Evolutionary conservation across 2,797 vertebrate genomes (phyloP).

Genomic region (Poeciliopsis gracilis): DNA sequence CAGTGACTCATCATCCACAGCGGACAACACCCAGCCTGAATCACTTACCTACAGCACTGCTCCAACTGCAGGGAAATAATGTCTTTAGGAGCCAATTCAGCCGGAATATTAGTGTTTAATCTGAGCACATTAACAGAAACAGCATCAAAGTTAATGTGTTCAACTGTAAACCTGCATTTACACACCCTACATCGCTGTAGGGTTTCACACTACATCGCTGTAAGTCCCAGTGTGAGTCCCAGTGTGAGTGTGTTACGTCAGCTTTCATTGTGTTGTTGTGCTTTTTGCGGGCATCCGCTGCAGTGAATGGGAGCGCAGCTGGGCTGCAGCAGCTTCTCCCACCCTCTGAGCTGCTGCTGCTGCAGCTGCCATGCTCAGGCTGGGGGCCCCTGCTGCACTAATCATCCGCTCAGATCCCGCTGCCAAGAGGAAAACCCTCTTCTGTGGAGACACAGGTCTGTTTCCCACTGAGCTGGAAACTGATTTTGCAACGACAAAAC

Average conservation of each 20-base stretch:
- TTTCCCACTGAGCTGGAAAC: no score
- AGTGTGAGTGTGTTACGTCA: slow-evolving; percentile 35
- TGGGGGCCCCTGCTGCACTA: slow-evolving; percentile 7
- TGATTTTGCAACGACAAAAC: no score
- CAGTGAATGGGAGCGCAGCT: slow-evolving; percentile 52
- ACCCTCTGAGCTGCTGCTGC: slow-evolving; percentile 35
- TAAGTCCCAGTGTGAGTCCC: slow-evolving; percentile 11
- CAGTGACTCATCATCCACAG: slow-evolving; percentile 41
- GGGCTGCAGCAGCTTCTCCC: slow-evolving; percentile 54
- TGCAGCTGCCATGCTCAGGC: slow-evolving; percentile 20
- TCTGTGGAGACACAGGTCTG: not conserved
- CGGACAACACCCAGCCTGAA: slow-evolving; percentile 36
- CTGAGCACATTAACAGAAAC: not conserved
- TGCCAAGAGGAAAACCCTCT: slow-evolving; percentile 17
- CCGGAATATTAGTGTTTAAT: not conserved
- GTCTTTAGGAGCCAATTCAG: slow-evolving; percentile 10
- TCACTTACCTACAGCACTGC: slow-evolving; percentile 17
- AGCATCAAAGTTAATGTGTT: not conserved
- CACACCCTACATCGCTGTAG: slow-evolving; percentile 2
- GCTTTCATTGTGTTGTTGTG: slow-evolving; percentile 23
- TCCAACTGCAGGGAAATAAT: slow-evolving; percentile 7
- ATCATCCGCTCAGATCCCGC: slow-evolving; percentile 10
- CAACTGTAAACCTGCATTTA: not conserved
- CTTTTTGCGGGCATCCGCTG: slow-evolving; percentile 21
- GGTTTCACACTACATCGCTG: no score